Evolutionary conservation across 2,888 invertebrate species (phyloP).

Genomic region (Agriopis aurantiaria): DNA sequence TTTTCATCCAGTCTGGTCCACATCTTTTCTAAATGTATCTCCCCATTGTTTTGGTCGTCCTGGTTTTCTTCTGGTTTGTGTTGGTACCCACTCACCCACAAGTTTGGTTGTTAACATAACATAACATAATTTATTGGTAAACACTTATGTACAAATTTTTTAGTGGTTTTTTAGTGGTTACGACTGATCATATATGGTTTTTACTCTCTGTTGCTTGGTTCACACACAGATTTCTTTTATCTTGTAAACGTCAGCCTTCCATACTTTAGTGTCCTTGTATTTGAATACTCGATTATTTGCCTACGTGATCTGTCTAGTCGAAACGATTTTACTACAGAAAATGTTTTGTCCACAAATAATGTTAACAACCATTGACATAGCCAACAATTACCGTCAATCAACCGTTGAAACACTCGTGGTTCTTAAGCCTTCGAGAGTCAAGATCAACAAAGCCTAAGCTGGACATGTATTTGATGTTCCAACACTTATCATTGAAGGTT

Average conservation of each 20-base stretch:
- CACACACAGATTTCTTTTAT: not conserved
- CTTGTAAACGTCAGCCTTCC: not conserved
- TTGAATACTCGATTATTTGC: constrained; percentile 10
- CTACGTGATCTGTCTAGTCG: constrained; percentile 21
- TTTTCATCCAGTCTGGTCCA: too few relatives aligned
- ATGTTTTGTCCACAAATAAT: constrained; percentile 20
- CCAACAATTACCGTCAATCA: constrained; percentile 29
- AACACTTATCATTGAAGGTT: constrained; percentile 32
- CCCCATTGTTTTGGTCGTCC: too few relatives aligned
- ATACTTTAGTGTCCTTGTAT: not conserved
- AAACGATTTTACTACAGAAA: constrained; percentile 8
- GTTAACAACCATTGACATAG: constrained; percentile 24
- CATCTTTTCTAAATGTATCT: too few relatives aligned
- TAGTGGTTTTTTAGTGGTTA: too few relatives aligned
- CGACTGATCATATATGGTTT: not conserved
- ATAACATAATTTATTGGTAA: too few relatives aligned
- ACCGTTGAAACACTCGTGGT: constrained; percentile 17
- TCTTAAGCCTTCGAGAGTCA: constrained; percentile 21
- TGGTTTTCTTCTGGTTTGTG: too few relatives aligned
- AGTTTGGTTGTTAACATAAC: too few relatives aligned
- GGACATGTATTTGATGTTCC: constrained; percentile 22
- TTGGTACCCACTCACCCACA: too few relatives aligned
- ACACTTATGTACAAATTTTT: too few relatives aligned
- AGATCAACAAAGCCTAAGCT: constrained; percentile 27
- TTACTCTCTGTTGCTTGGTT: not conserved